Conservation (phyloP, 1,140 invertebrate species). For the Lanistes nyassanus region DNA sequence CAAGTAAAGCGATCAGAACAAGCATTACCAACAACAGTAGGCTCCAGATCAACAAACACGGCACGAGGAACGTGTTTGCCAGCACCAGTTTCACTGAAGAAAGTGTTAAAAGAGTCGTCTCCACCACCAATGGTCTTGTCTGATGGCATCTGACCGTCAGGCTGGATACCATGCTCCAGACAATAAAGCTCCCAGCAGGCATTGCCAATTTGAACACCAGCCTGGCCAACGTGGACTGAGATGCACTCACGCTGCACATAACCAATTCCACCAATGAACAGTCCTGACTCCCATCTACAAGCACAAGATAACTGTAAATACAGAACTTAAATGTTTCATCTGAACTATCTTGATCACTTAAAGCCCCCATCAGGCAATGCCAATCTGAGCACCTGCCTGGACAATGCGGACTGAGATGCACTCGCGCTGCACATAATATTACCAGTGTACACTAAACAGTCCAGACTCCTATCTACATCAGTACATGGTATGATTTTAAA, state of each 20-base stretch:
- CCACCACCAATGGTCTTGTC: conserved; percentile 68
- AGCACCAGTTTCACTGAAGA: conserved; percentile 80
- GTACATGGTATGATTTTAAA: no score
- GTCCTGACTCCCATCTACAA: no score
- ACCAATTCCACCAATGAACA: no score
- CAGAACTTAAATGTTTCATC: conserved; percentile 77
- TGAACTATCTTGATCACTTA: no score
- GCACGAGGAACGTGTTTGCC: conserved; percentile 88
- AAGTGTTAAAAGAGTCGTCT: conserved; percentile 88
- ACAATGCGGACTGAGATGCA: conserved; percentile 87
- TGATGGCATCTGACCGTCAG: conserved; percentile 75
- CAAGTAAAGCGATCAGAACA: background rate
- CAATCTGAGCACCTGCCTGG: conserved; percentile 88
- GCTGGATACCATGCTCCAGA: conserved; percentile 87
- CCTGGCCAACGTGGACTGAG: conserved; percentile 86
- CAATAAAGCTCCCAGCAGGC: conserved; percentile 84
- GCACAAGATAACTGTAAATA: no score
- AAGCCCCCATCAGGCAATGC: conserved; percentile 77
- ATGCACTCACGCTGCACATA: conserved; percentile 76
- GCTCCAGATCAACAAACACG: conserved; percentile 85
- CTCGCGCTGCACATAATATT: no score
- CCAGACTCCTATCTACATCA: no score
- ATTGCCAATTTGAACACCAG: conserved; percentile 86
- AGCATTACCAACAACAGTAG: conserved; percentile 82
- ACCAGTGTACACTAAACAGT: no score